These are phyloP conservation scores for Asobara japonica DNA, from an alignment of 1,140 invertebrate genomes.

Conservation along the genomic window DNA sequence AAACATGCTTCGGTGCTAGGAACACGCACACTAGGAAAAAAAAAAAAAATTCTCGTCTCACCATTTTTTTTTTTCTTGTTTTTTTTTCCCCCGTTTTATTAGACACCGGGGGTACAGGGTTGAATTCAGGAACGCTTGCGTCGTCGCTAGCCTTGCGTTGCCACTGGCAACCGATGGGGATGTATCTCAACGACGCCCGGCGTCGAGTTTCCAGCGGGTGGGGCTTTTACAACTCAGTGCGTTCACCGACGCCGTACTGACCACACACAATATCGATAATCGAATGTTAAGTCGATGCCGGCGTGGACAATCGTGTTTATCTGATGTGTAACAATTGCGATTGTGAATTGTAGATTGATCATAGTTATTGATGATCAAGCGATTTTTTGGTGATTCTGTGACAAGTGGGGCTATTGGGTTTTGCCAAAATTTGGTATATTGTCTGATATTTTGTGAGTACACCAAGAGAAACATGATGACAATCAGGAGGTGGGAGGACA, in stretches of 20 bases:
- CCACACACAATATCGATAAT: conserved; percentile 45
- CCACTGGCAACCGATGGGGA: conserved; percentile 60
- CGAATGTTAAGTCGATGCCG: background rate
- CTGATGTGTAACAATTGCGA: background rate
- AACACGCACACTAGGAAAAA: conserved; percentile 15
- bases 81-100: conserved; percentile 21
- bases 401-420: too few relatives aligned
- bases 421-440: too few relatives aligned
- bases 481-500: too few relatives aligned
- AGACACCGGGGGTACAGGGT: conserved; percentile 31
- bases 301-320: background rate
- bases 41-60: background rate
- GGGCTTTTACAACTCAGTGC: conserved; percentile 58
- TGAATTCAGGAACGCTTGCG: conserved; percentile 52
- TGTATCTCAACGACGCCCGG: conserved; percentile 60
- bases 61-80: conserved; percentile 16
- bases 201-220: conserved; percentile 57
- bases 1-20: background rate
- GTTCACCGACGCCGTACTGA: conserved; percentile 53
- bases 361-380: too few relatives aligned
- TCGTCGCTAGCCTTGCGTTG: conserved; percentile 49
- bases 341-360: background rate
- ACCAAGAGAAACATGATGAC: too few relatives aligned
- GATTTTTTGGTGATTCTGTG: too few relatives aligned
- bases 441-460: too few relatives aligned